phyloP scores from a whole-genome alignment of 2,113 vertebrate species.

The Thermophis baileyi region DNA sequence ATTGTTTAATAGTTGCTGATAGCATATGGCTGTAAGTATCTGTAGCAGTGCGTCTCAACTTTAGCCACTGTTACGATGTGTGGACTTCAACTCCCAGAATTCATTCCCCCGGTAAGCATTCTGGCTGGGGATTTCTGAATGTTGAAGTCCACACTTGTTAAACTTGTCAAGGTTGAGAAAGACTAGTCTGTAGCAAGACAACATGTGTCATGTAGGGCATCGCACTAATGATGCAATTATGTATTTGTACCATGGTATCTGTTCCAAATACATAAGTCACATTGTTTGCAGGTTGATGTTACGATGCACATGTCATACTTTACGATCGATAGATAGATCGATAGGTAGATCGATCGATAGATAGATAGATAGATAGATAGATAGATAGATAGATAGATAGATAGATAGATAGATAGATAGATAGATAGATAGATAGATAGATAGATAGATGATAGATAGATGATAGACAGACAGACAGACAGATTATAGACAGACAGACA shows the following conservation, averaged over 20 bases:
- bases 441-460: too few relatives aligned
- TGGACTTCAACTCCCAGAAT: not conserved
- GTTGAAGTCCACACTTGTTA: not conserved
- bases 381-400: too few relatives aligned
- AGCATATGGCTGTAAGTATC: not conserved
- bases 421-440: too few relatives aligned
- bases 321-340: too few relatives aligned
- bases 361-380: too few relatives aligned
- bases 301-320: not conserved
- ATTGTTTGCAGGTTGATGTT: not conserved
- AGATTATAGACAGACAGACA: too few relatives aligned
- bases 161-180: not conserved
- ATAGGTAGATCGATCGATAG: too few relatives aligned
- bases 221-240: not conserved
- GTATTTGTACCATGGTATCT: not conserved
- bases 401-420: too few relatives aligned
- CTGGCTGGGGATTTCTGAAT: not conserved
- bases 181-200: not conserved
- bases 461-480: accelerated
- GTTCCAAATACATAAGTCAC: not conserved
- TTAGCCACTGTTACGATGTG: not conserved
- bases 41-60: not conserved
- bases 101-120: not conserved
- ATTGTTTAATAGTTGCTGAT: not conserved
- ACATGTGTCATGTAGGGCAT: not conserved